Base-by-base conservation (phyloP, 1,140 invertebrate species). In the Zaprionus kolodkinae region DNA sequence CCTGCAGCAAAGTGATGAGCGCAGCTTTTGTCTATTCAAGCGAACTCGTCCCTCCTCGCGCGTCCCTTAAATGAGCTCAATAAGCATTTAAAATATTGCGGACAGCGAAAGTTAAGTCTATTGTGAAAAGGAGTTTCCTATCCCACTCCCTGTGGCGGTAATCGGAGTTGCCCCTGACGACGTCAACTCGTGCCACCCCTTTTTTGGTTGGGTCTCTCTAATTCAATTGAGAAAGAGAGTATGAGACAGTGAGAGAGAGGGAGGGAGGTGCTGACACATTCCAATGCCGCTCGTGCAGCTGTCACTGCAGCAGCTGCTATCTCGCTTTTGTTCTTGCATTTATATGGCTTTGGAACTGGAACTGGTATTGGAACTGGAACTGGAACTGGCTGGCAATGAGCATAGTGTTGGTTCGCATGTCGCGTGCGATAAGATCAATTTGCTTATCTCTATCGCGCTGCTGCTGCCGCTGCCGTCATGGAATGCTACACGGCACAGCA, bases 391-490 rank as follows among this genome's bases (percentile, higher is more conserved):
- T 60, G 25, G 15, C 21, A 48, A 43, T 50, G 59, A 59, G 35
- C n/a, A n/a, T n/a, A n/a, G n/a, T n/a, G n/a, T n/a, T n/a, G 2
- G 38, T 48, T 27, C 36, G 35, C 12, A 7, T 33, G 25, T n/a
- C n/a, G 27, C 43, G 54, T 52, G 52, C 63, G 84, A 88, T 84
- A 87, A 78, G 77, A 84, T 84, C 84, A 48, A 75, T 66, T 80
- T 71, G 71, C 63, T 72, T 80, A 79, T 76, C 73, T 48, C 65
- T 21, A 21, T 21, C 21, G 21, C 21, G 6, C 33, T 10, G 33
- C 10, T 35, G 33, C 33, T 35, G 6, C 33, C 2, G 33, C 10
- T 35, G 33, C 33, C 78, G 77, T 89, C 85, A 87, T 87, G 80
- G 73, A 87, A 78, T 83, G 67, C 72, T 87, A 66, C 69, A 71